Evolutionary conservation across 1,140 invertebrate species (phyloP), one percentile per base, ranked within the genome.

Genomic region (Ericerus pela): DNA sequence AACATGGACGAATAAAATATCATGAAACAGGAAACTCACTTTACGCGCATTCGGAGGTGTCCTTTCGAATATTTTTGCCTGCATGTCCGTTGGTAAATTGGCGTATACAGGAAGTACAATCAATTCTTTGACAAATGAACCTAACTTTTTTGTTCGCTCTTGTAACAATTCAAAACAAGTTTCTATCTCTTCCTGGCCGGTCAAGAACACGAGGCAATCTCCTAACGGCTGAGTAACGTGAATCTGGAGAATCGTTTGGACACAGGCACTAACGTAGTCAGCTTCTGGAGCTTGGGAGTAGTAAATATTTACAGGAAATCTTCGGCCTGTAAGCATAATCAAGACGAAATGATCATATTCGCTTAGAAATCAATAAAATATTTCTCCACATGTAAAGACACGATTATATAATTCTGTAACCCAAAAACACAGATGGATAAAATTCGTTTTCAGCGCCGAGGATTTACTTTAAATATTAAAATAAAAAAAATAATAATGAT

Each of bases 201-300:
- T 97, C 5, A 99, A 74, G 72, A 99, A 99, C 0, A 99, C 93
- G 1, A 99, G 74, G 66, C 99, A 82, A 74, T 99, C 96, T 1
- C 96, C 96, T 14, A 84, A 68, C 1, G 93, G 85, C 69, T 98
- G 95, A 0, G 90, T 93, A 1, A 93, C 84, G 72, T 99, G 96
- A 64, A 99, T 99, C 72, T 99, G 96, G 56, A 99, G 71, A 37
- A 98, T 82, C 2, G 93, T 95, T 0, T 97, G 90, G 1, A 96
- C 91, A 70, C 88, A 88, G 0, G 96, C 96, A 71, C 98, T 94
- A 51, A 98, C 81, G 67, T 98, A 99, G 75, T 99, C 94, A 18
- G 94, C 93, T 74, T 98, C 96, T 0, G 96, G 95, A 1, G 94
- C 93, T 76, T 96, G 96, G 3, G 96, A 99, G 66, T 99, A 99